Percentiles rank a stretch among this genome's conserved stretches.
phyloP scores from a whole-genome alignment of 2,888 invertebrate species.

The Arenicola marina region DNA sequence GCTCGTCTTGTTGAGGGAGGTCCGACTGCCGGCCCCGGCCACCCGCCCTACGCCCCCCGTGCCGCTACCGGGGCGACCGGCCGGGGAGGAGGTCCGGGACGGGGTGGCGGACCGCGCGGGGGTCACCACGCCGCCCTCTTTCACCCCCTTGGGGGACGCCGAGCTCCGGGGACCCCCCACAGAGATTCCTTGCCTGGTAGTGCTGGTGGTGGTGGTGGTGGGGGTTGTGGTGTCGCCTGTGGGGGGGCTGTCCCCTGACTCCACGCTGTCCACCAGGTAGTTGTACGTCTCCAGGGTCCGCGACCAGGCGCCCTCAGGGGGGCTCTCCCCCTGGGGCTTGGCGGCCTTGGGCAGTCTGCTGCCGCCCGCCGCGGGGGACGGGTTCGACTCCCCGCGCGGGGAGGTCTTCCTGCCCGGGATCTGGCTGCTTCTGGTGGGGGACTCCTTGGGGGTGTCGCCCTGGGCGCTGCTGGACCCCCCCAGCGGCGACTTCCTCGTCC shows the following conservation, averaged over 20 bases:
- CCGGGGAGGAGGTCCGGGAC: neutral
- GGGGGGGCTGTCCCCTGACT: no score
- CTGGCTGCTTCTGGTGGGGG: neutral
- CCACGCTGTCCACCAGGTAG: no score
- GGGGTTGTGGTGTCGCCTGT: no score
- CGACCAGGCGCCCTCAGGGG: no score
- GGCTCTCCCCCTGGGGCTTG: no score
- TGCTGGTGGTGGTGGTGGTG: slow-evolving; percentile 14
- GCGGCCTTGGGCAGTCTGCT: neutral
- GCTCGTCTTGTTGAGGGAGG: slow-evolving; percentile 25
- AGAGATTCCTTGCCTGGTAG: no score
- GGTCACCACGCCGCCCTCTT: neutral
- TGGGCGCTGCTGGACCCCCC: neutral
- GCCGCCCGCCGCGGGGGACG: neutral
- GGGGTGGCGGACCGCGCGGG: slow-evolving; percentile 5
- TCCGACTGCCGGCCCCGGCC: slow-evolving; percentile 6
- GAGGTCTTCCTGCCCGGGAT: neutral
- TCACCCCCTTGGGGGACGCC: no score
- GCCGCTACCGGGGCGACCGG: neutral
- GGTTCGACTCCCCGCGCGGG: neutral
- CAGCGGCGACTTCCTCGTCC: neutral
- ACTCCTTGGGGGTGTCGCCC: neutral
- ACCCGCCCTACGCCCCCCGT: no score
- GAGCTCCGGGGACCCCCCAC: no score
- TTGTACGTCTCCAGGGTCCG: no score